Base-by-base conservation (phyloP, 2,113 vertebrate genomes). In the Rafetus swinhoei region DNA sequence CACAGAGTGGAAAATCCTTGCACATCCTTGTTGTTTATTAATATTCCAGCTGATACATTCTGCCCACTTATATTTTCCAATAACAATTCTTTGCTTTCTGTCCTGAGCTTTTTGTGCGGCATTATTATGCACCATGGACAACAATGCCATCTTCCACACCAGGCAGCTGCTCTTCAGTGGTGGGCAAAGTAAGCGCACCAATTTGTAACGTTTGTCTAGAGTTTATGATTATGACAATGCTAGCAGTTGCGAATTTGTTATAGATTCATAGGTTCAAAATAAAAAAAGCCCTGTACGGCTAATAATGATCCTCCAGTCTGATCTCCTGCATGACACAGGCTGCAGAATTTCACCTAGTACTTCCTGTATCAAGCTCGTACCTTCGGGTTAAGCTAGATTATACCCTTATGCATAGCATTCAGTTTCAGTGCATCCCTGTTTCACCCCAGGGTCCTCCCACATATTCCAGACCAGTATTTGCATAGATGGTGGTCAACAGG, bases 151-250 rank as follows among this genome's bases (percentile, higher is more conserved):
- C 24, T 82, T 82, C 39, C 24, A 27, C 35, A 7, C 11, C 0
- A 1, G 74, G 53, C 22, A 35, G 72, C 32, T 14, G 0, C 62
- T 55, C 89, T 56, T 72, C 57, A 3, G 0, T 69, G 24, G 8
- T 8, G 29, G 55, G 3, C 7, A 32, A 59, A 77, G 74, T 12
- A 25, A 13, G 22, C 6, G 6, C 7, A 45, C 74, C 35, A 25
- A 21, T 77, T 45, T 14, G 11, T 50, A 50, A 77, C 35, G 7
- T 77, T 77, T 77, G n/a, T 72, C 65, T 72, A 35, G 32, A 72
- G n/a, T 72, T 35, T 69, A 18, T n/a, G n/a, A 35, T 72, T 72
- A 16, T 72, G 59, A 27, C 24, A 60, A 3, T 25, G n/a, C 18
- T 72, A 35, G n/a, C 18, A 35, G 65, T 35, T 21, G 18, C n/a